Conservation (phyloP, 2,888 invertebrate genomes). For the Nasonovia ribisnigri region DNA sequence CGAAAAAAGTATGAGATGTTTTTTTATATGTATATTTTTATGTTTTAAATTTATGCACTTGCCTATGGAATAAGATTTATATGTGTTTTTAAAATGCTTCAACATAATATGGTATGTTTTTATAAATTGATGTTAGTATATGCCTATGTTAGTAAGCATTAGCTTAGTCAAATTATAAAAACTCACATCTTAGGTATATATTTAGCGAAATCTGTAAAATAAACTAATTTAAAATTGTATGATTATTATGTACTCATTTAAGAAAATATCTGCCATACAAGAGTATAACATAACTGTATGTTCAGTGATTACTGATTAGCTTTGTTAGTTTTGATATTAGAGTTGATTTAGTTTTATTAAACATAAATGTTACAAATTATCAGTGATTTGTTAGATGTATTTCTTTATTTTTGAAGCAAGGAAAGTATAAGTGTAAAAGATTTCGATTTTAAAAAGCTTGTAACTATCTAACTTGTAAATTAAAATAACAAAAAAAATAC, state of each 20-base stretch:
- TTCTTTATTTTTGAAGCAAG: neutral
- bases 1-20: conserved; percentile 42
- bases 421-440: neutral
- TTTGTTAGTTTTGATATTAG: neutral
- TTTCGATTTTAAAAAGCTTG: neutral
- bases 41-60: neutral
- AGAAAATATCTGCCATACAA: neutral
- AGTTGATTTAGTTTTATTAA: neutral
- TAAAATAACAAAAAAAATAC: neutral
- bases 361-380: neutral
- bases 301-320: neutral
- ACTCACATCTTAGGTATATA: neutral
- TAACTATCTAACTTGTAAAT: neutral
- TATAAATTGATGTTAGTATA: neutral
- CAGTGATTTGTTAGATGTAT: neutral
- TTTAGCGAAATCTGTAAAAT: neutral
- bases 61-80: neutral
- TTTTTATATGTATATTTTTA: neutral
- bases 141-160: conserved; percentile 1
- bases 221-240: neutral
- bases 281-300: neutral
- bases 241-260: neutral
- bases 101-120: conserved; percentile 16
- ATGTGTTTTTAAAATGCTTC: conserved; percentile 4
- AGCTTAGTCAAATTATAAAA: neutral